These are phyloP conservation scores for Mallateleia sp. DNA, from an alignment of 2,888 invertebrate genomes.

Conservation along the genomic window DNA sequence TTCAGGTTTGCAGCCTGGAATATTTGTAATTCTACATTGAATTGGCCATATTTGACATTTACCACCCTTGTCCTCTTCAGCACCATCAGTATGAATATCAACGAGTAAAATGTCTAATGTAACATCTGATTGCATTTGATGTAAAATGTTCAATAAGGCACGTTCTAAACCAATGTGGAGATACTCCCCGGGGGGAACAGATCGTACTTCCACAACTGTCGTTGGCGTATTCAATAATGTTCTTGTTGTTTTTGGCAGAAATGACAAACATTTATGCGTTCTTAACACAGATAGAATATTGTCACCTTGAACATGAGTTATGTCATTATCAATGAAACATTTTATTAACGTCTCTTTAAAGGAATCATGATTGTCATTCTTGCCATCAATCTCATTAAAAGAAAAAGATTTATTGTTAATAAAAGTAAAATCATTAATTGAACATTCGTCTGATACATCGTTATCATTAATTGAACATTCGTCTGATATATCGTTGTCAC, in stretches of 20 bases:
- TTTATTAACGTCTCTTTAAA: conserved; percentile 7
- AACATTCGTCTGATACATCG: background rate
- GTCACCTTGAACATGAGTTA: conserved; percentile 41
- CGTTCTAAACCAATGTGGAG: conserved; percentile 44
- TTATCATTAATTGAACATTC: background rate
- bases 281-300: conserved; percentile 21
- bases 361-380: background rate
- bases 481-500: too few relatives aligned
- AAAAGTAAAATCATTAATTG: too few relatives aligned
- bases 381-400: background rate
- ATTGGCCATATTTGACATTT: conserved; percentile 78
- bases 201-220: background rate
- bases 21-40: conserved; percentile 71
- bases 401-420: too few relatives aligned
- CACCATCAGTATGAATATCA: conserved; percentile 73
- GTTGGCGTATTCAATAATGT: conserved; percentile 31
- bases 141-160: conserved; percentile 23
- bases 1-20: conserved; percentile 60
- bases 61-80: conserved; percentile 38
- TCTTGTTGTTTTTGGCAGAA: conserved; percentile 14
- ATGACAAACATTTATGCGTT: conserved; percentile 36
- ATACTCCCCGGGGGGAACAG: conserved; percentile 33
- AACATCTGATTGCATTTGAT: background rate
- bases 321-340: conserved; percentile 26
- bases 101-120: conserved; percentile 41